phyloP scores from a whole-genome alignment of 2,797 vertebrate species.

The Leucoraja ocellata region DNA sequence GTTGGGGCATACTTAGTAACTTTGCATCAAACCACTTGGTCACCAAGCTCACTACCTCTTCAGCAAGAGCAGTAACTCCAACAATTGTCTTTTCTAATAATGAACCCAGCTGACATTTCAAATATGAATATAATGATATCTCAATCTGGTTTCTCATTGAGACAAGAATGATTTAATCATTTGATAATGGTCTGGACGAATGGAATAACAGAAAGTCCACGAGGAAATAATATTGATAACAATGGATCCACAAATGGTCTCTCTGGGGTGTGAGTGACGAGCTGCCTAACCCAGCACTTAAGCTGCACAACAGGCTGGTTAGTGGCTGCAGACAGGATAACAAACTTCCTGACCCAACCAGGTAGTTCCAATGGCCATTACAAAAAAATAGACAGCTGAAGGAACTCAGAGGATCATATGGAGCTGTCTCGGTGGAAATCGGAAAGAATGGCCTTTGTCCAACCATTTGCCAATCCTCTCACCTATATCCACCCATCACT shows the following conservation, averaged over 20 bases:
- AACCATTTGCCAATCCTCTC: no score
- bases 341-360: not conserved
- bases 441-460: no score
- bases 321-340: not conserved
- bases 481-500: no score
- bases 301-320: not conserved
- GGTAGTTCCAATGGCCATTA: not conserved
- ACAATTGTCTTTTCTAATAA: conserved; percentile 32
- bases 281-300: not conserved
- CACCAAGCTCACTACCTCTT: not conserved
- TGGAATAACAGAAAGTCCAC: not conserved
- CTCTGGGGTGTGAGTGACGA: not conserved
- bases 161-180: conserved; percentile 24
- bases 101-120: not conserved
- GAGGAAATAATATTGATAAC: not conserved
- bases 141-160: conserved; percentile 24
- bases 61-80: not conserved
- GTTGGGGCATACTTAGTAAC: not conserved
- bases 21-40: not conserved
- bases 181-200: not conserved
- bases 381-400: no score
- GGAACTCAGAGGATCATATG: no score
- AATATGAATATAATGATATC: conserved; percentile 15
- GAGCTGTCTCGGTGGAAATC: no score
- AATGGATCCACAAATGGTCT: not conserved